Evolutionary conservation across 1,140 invertebrate genomes (phyloP), one percentile per base, ranked within the genome.

Genomic region (Harlomillsia oculata): DNA sequence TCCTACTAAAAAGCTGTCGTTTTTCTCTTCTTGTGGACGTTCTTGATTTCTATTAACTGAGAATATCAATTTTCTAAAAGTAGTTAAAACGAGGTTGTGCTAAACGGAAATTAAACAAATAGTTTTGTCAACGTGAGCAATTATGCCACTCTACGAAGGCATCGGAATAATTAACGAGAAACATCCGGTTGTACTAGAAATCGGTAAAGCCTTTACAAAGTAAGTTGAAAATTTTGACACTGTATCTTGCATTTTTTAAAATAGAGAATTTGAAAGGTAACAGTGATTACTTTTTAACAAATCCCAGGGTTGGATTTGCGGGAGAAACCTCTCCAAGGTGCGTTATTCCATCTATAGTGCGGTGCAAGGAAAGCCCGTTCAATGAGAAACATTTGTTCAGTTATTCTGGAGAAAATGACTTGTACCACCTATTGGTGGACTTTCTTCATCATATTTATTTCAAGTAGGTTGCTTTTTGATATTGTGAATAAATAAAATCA

Each of bases 191-290:
- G 83, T 97, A 2, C 71, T 96, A 53, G 92, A 97, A 71, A 84
- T 97, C 59, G 93, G 94, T 34, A 76, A 78, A 36, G 87, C 87
- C 28, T 97, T 92, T 67, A 96, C 93, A 2, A 97, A 96, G 89
- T 95, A 76, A 77, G 74, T 72, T 16, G 21, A 30, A 58, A 39
- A 44, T 13, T 40, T 36, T 36, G 21, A 51, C 20, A 32, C 16
- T 26, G 28, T 16, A 44, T 49, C 20, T 4, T 34, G 9, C 14
- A n/a, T 21, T 32, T 2, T 6, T 34, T 28, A 21, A 13, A 1
- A 34, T 39, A 28, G 4, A n/a, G 34, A 48, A 46, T 46, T 57
- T 18, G 25, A 36, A 21, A n/a, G n/a, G n/a, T n/a, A n/a, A n/a
- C n/a, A n/a, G n/a, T n/a, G n/a, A 29, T 30, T 53, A 49, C 41